These are phyloP conservation scores for Bergia puertoricense DNA, from an alignment of 92 coral and sea anemone genomes.

Conservation along the genomic window DNA sequence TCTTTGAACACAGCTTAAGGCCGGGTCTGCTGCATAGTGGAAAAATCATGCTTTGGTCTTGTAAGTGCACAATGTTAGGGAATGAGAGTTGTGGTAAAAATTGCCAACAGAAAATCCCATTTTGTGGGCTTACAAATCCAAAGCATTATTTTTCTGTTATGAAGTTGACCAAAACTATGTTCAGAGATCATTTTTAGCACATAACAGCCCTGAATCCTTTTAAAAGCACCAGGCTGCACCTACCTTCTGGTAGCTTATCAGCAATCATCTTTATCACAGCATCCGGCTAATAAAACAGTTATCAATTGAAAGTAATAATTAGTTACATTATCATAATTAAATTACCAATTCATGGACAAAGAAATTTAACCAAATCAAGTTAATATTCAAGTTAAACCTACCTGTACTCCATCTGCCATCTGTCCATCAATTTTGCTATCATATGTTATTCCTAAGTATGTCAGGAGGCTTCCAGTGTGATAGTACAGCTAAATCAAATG, in stretches of 20 bases:
- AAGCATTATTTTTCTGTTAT: too few relatives aligned
- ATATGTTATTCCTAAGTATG: constrained; percentile 83
- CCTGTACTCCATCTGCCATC: constrained; percentile 82
- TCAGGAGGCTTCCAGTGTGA: constrained; percentile 92
- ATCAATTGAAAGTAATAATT: not conserved
- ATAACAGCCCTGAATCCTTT: too few relatives aligned
- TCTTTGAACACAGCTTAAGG: too few relatives aligned
- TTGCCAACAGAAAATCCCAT: too few relatives aligned
- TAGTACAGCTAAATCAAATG: constrained; percentile 67
- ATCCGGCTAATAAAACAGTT: constrained; percentile 37
- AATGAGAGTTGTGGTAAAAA: too few relatives aligned
- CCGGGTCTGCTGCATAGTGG: too few relatives aligned
- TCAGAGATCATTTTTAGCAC: too few relatives aligned
- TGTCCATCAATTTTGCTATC: constrained; percentile 72
- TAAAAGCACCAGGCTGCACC: too few relatives aligned
- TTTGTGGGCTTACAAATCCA: too few relatives aligned
- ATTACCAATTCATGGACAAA: not conserved
- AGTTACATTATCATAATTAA: not conserved
- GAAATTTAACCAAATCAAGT: not conserved
- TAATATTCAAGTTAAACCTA: not conserved
- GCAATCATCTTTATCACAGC: constrained; percentile 44
- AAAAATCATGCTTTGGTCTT: too few relatives aligned
- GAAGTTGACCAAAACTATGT: too few relatives aligned
- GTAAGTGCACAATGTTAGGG: too few relatives aligned
- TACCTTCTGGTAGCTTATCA: constrained; percentile 38